Percentiles rank a stretch among this genome's conserved stretches.
phyloP scores from a whole-genome alignment of 1,140 invertebrate genomes.

The Sarcophaga peregrina region DNA sequence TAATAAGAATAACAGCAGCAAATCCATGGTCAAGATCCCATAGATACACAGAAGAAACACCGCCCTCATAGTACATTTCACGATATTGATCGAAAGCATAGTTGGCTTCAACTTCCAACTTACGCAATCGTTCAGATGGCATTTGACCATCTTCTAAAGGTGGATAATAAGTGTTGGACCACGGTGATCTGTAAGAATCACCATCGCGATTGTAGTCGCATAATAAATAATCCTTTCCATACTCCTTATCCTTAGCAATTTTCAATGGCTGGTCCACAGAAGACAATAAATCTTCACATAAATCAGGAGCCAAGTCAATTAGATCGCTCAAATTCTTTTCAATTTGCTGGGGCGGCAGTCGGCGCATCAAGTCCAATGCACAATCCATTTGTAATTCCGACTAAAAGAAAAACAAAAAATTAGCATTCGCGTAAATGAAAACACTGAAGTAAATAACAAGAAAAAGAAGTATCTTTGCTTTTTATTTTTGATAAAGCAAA shows the following conservation, averaged over 20 bases:
- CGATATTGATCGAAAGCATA: slow-evolving; percentile 98
- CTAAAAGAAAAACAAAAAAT: slow-evolving; percentile 70
- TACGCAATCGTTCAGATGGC: slow-evolving; percentile 95
- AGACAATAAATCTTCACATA: slow-evolving; percentile 96
- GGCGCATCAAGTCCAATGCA: slow-evolving; percentile 97
- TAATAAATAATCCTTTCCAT: slow-evolving; percentile 96
- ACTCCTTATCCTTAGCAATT: slow-evolving; percentile 93
- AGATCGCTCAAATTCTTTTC: slow-evolving; percentile 98
- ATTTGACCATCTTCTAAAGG: slow-evolving; percentile 97
- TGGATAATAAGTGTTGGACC: slow-evolving; percentile 99
- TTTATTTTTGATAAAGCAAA: no score
- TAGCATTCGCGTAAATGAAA: not conserved
- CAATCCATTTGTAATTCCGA: slow-evolving; percentile 98
- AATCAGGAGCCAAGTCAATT: slow-evolving; percentile 93
- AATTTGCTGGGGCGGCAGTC: slow-evolving; percentile 98
- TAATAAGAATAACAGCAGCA: slow-evolving; percentile 98
- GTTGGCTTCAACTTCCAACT: slow-evolving; percentile 98
- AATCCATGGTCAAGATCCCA: slow-evolving; percentile 99
- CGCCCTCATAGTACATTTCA: slow-evolving; percentile 99
- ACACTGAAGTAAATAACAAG: not conserved
- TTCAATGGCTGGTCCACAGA: slow-evolving; percentile 99
- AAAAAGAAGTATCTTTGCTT: not conserved
- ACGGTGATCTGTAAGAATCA: slow-evolving; percentile 98
- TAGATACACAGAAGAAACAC: slow-evolving; percentile 98
- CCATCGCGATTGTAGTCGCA: slow-evolving; percentile 99